These are phyloP conservation scores for Stichodactyla helianthus DNA, from an alignment of 64 coral and sea anemone genomes.

Conservation along the genomic window DNA sequence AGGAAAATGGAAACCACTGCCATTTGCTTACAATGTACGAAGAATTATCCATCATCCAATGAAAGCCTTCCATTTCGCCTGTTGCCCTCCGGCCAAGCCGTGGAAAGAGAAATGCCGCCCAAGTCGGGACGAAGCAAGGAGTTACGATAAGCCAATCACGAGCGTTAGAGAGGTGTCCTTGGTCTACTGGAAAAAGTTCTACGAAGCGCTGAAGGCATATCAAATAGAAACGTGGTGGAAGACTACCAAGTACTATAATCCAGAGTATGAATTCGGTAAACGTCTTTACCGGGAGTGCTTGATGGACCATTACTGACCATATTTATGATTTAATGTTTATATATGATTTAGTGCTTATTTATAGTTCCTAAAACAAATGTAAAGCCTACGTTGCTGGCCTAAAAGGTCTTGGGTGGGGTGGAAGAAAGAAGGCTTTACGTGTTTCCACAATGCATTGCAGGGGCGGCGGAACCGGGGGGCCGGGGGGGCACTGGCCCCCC, in stretches of 20 bases:
- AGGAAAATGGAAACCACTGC: constrained; percentile 48
- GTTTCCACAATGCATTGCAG: no score
- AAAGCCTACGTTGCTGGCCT: no score
- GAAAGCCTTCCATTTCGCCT: constrained; percentile 86
- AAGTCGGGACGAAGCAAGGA: constrained; percentile 62
- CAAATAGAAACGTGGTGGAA: constrained; percentile 70
- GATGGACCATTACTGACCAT: neutral
- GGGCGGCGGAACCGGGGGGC: no score
- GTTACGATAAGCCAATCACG: constrained; percentile 53
- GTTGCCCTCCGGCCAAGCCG: constrained; percentile 61
- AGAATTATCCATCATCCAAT: constrained; percentile 59
- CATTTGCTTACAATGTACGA: constrained; percentile 82
- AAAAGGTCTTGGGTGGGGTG: no score
- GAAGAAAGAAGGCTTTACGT: no score
- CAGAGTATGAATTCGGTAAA: constrained; percentile 51
- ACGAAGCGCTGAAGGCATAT: constrained; percentile 51
- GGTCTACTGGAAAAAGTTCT: constrained; percentile 86
- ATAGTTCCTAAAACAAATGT: no score
- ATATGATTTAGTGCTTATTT: no score
- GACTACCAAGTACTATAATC: constrained; percentile 60
- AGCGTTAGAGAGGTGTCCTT: constrained; percentile 37
- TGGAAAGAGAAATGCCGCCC: constrained; percentile 69
- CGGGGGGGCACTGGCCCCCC: no score
- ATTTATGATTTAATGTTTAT: no score
- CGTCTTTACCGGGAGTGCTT: constrained; percentile 20